These are phyloP conservation scores for Anthopleura xanthogrammica DNA, from an alignment of 92 coral and sea anemone genomes.

Conservation along the genomic window DNA sequence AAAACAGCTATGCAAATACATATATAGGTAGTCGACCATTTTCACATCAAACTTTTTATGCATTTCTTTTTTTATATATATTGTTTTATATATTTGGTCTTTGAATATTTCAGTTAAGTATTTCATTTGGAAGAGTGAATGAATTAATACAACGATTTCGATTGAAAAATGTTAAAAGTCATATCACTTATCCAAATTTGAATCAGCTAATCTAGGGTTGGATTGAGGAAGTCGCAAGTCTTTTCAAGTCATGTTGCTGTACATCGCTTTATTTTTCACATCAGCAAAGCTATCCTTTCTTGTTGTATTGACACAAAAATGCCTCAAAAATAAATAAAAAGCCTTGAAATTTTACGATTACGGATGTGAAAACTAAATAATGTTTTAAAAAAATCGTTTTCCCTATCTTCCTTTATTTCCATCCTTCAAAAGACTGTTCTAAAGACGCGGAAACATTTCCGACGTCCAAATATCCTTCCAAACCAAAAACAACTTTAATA, in stretches of 20 bases:
- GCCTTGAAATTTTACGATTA: neutral
- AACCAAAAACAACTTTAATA: neutral
- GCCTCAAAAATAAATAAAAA: neutral
- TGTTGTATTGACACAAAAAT: neutral
- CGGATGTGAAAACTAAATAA: neutral
- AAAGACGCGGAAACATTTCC: neutral
- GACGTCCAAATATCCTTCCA: conserved; percentile 1
- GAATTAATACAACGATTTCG: neutral
- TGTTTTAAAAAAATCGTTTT: neutral
- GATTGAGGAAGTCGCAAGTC: neutral
- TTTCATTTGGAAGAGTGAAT: neutral
- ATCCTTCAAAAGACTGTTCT: neutral
- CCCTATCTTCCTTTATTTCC: neutral
- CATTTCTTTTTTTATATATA: neutral
- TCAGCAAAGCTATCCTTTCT: neutral
- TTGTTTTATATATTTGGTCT: neutral
- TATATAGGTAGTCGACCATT: no score
- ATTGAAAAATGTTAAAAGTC: neutral
- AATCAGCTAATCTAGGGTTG: neutral
- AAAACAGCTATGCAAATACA: no score
- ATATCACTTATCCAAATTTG: neutral
- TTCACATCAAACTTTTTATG: no score
- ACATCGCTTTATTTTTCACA: neutral
- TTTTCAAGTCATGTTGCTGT: no score
- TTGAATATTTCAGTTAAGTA: neutral